Conservation (phyloP, 1,140 invertebrate species). For the Magallana angulata region DNA sequence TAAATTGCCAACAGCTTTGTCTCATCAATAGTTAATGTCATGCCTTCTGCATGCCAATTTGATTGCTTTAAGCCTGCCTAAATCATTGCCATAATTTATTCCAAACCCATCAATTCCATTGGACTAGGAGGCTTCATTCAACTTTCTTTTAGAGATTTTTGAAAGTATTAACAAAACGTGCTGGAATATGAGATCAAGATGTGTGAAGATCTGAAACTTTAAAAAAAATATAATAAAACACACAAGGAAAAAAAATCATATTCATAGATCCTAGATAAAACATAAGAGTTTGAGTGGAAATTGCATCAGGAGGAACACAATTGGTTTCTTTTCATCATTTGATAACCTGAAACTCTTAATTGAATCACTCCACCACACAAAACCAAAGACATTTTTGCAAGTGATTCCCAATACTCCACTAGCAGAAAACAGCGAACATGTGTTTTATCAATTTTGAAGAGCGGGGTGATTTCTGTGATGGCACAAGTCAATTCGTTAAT, state of each 20-base stretch:
- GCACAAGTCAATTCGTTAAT: conserved; percentile 43
- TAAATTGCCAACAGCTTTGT: conserved; percentile 24
- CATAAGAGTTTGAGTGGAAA: conserved; percentile 15
- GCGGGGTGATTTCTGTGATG: conserved; percentile 37
- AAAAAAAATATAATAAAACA: not conserved
- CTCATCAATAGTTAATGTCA: conserved; percentile 17
- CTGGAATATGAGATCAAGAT: conserved; percentile 27
- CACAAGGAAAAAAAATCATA: conserved; percentile 15
- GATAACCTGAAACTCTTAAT: conserved; percentile 36
- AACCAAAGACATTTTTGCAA: conserved; percentile 38
- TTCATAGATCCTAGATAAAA: conserved; percentile 9
- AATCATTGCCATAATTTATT: conserved; percentile 34
- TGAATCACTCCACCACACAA: conserved; percentile 33
- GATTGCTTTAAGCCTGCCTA: conserved; percentile 25
- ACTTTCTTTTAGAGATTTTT: conserved; percentile 8
- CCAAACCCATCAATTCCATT: conserved; percentile 25
- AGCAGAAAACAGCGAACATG: conserved; percentile 37
- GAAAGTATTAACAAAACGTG: conserved; percentile 17
- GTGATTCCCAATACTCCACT: conserved; percentile 33
- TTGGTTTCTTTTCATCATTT: conserved; percentile 28
- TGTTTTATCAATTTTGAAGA: conserved; percentile 43
- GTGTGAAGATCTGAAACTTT: not conserved
- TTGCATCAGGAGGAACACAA: conserved; percentile 30
- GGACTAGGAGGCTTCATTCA: conserved; percentile 26
- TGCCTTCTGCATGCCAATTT: conserved; percentile 16